Conservation (phyloP, 2,797 vertebrate genomes). For the Geotrypetes seraphini region DNA sequence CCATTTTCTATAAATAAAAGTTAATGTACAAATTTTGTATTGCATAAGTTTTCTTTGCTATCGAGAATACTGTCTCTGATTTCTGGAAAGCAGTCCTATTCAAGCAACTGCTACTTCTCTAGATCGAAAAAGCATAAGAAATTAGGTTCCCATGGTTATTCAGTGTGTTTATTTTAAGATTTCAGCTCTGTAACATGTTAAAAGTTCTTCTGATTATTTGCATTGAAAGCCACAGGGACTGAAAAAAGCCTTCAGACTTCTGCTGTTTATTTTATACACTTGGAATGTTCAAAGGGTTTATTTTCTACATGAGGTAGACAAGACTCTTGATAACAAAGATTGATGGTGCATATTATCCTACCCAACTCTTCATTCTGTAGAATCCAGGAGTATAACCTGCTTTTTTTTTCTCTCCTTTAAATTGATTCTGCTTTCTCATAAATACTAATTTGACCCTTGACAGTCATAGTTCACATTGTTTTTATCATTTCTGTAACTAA, state of each 20-base stretch:
- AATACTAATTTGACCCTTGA: constrained; percentile 21
- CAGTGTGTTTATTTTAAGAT: constrained; percentile 17
- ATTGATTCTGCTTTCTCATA: constrained; percentile 16
- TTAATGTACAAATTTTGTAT: too few species aligned
- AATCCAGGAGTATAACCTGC: background rate
- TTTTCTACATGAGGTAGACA: constrained; percentile 14
- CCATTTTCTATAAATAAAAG: too few species aligned
- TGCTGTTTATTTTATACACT: constrained; percentile 25
- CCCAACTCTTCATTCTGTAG: constrained; percentile 1
- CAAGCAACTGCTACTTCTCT: too few species aligned
- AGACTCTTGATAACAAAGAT: constrained; percentile 18
- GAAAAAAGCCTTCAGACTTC: constrained; percentile 17
- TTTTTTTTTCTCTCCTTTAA: constrained; percentile 20
- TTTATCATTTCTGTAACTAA: constrained; percentile 22
- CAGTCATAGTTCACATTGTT: constrained; percentile 4
- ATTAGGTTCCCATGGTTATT: too few species aligned
- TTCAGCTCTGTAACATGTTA: constrained; percentile 16
- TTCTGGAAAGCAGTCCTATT: too few species aligned
- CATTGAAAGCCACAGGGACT: constrained; percentile 15
- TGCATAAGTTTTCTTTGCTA: too few species aligned
- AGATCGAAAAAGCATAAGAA: too few species aligned
- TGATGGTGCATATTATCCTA: background rate
- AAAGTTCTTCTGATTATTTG: constrained; percentile 30
- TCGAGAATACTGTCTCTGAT: too few species aligned
- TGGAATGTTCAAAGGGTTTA: constrained; percentile 14